phyloP scores from a whole-genome alignment of 2,888 invertebrate species.

The Nomada fabriciana region DNA sequence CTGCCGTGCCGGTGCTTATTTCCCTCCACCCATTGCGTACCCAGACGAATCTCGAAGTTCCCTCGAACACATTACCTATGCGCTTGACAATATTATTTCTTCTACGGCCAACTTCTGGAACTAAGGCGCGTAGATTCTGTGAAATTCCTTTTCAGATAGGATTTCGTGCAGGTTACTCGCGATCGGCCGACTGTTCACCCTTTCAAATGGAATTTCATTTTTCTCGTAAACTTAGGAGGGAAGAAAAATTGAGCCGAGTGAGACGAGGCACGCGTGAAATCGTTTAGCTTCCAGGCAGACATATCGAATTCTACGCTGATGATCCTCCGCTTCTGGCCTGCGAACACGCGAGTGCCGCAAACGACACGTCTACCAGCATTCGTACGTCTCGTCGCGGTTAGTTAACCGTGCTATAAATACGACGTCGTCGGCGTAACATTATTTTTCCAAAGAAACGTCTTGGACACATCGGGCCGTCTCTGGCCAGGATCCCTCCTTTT shows the following conservation, averaged over 20 bases:
- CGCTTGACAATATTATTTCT: neutral
- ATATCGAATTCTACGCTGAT: slow-evolving; percentile 37
- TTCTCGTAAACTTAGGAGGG: slow-evolving; percentile 1
- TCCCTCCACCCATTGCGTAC: slow-evolving; percentile 1
- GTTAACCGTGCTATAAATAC: slow-evolving; percentile 74
- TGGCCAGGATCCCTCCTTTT: slow-evolving; percentile 28
- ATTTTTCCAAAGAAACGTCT: slow-evolving; percentile 72
- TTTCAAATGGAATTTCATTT: slow-evolving; percentile 1
- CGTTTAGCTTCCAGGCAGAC: slow-evolving; percentile 37
- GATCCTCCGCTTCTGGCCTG: slow-evolving; percentile 24
- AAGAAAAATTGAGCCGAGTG: slow-evolving; percentile 22
- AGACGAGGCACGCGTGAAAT: slow-evolving; percentile 38
- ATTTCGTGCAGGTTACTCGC: neutral
- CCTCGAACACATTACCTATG: slow-evolving; percentile 24
- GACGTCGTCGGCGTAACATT: slow-evolving; percentile 69
- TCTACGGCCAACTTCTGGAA: neutral
- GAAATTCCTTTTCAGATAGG: slow-evolving; percentile 13
- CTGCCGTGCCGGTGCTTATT: neutral
- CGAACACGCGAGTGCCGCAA: slow-evolving; percentile 44
- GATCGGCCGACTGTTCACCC: no score
- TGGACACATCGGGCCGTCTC: slow-evolving; percentile 59
- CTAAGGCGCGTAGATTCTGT: neutral
- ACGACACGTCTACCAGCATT: slow-evolving; percentile 59
- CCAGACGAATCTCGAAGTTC: slow-evolving; percentile 37
- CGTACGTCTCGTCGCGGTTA: slow-evolving; percentile 71